phyloP scores from a whole-genome alignment of 2,113 vertebrate genomes.

The Pterophyllum scalare region DNA sequence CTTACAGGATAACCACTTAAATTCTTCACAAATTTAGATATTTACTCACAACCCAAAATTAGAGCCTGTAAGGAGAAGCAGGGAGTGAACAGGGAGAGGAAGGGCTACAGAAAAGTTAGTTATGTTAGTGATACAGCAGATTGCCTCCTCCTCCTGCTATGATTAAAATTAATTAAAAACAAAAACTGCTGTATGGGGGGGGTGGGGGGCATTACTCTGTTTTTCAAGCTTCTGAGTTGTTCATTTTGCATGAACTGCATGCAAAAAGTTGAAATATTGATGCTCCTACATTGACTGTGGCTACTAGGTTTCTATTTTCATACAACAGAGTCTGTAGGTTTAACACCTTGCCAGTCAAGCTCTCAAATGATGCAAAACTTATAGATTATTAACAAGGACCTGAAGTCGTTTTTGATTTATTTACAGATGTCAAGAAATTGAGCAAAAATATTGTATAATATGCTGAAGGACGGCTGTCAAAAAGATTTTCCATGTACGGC shows the following conservation, averaged over 20 bases:
- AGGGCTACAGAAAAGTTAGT: neutral
- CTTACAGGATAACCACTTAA: constrained; percentile 10
- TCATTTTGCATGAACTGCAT: constrained; percentile 51
- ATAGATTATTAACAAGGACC: neutral
- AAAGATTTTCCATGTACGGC: neutral
- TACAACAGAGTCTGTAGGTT: constrained; percentile 11
- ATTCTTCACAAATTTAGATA: neutral
- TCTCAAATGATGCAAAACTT: neutral
- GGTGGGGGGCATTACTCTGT: neutral
- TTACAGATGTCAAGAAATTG: neutral
- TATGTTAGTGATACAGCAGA: neutral
- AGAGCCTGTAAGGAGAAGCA: neutral
- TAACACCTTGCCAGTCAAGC: neutral
- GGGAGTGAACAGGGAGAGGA: neutral
- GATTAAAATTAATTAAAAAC: neutral
- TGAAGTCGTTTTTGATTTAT: neutral
- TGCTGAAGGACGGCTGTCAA: neutral
- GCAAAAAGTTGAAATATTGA: constrained; percentile 59
- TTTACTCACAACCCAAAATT: constrained; percentile 19
- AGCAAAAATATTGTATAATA: neutral
- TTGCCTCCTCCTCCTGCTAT: neutral
- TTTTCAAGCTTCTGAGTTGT: constrained; percentile 18
- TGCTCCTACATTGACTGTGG: constrained; percentile 33
- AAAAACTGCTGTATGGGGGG: neutral
- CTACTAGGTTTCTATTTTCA: constrained; percentile 29